Conservation (phyloP, 2,113 vertebrate genomes). For the Nothoprocta perdicaria region DNA sequence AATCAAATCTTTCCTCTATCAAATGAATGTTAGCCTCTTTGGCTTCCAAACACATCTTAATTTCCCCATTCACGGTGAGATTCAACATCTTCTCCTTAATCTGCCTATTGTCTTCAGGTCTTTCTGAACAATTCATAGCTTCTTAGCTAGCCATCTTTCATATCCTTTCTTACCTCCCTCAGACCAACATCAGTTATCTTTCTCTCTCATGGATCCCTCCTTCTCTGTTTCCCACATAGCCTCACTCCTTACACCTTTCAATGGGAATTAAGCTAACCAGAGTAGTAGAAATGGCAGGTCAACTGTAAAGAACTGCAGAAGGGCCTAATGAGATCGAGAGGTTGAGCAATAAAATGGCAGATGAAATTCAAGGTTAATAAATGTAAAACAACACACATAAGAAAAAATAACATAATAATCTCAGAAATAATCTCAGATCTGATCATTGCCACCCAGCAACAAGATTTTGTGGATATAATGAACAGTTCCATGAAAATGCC, state of each 20-base stretch:
- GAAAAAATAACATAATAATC: background rate
- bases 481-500: background rate
- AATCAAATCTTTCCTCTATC: background rate
- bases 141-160: background rate
- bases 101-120: background rate
- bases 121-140: background rate
- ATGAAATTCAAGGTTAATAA: background rate
- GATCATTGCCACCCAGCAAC: background rate
- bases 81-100: background rate
- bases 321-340: background rate
- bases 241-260: background rate
- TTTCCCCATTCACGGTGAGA: background rate
- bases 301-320: background rate
- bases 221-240: background rate
- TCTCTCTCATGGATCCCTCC: background rate
- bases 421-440: background rate
- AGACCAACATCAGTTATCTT: background rate
- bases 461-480: background rate
- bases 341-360: background rate
- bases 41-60: background rate
- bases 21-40: background rate
- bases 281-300: background rate
- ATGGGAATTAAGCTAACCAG: background rate
- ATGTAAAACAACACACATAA: background rate
- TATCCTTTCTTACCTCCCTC: background rate